Conservation (phyloP, 2,797 vertebrate species). For the Cyprinella venusta region DNA sequence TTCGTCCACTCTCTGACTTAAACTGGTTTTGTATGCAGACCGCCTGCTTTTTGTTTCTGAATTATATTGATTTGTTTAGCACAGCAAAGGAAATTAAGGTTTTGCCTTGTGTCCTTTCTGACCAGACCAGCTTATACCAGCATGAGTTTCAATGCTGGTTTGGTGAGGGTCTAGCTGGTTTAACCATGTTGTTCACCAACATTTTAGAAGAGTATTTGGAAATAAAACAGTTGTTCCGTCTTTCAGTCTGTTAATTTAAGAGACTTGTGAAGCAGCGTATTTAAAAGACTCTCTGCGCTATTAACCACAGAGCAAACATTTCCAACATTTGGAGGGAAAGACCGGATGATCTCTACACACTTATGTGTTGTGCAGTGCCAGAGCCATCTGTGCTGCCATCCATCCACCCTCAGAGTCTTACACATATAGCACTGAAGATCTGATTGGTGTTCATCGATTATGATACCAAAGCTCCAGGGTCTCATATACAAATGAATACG, state of each 20-base stretch:
- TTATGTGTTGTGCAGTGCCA: constrained; percentile 37
- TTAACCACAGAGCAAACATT: constrained; percentile 33
- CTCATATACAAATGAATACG: background rate
- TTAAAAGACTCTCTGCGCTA: background rate
- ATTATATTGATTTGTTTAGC: constrained; percentile 19
- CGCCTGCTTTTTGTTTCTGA: constrained; percentile 19
- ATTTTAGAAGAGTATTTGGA: background rate
- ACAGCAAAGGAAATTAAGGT: background rate
- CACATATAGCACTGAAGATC: constrained; percentile 1
- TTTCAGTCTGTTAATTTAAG: background rate
- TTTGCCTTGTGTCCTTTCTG: background rate
- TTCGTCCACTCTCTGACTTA: background rate
- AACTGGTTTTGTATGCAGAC: constrained; percentile 4
- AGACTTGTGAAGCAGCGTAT: background rate
- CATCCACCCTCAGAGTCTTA: constrained; percentile 39
- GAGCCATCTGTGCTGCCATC: constrained; percentile 60
- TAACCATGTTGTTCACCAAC: background rate
- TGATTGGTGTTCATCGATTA: constrained; percentile 4
- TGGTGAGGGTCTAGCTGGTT: background rate
- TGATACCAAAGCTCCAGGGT: background rate
- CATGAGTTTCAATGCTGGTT: background rate
- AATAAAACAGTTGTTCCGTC: background rate
- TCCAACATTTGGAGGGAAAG: constrained; percentile 25
- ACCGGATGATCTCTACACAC: constrained; percentile 51
- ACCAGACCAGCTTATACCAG: background rate